These are phyloP conservation scores for Macrocentrus cingulum DNA, from an alignment of 1,140 invertebrate genomes.

Conservation along the genomic window DNA sequence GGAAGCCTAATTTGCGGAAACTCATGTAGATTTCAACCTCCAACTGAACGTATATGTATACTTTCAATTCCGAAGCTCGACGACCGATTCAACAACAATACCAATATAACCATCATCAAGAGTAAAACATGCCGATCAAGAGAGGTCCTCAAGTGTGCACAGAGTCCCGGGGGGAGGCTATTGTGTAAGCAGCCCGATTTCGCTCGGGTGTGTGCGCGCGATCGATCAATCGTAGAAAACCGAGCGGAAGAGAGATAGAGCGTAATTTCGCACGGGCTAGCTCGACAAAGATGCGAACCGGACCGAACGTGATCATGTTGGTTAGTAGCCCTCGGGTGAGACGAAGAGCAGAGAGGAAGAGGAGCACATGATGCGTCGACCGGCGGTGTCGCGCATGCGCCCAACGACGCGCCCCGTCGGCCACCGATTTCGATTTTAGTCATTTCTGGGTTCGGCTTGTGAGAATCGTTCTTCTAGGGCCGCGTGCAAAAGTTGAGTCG, in stretches of 20 bases:
- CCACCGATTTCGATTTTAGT: slow-evolving; percentile 60
- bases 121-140: too few species aligned
- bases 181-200: too few species aligned
- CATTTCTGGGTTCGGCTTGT: slow-evolving; percentile 55
- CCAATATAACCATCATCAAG: too few species aligned
- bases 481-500: slow-evolving; percentile 13
- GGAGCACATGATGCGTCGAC: slow-evolving; percentile 32
- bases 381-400: slow-evolving; percentile 54
- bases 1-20: too few species aligned
- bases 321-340: slow-evolving; percentile 40
- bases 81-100: too few species aligned
- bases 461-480: slow-evolving; percentile 46
- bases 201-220: too few species aligned
- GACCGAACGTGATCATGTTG: slow-evolving; percentile 43
- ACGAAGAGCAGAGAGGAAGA: neutral
- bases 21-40: too few species aligned
- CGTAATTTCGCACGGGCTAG: neutral
- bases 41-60: too few species aligned
- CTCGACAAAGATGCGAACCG: neutral
- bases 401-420: slow-evolving; percentile 43
- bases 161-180: too few species aligned
- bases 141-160: too few species aligned
- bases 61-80: too few species aligned
- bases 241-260: slow-evolving; percentile 12
- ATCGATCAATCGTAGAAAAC: too few species aligned